These are phyloP conservation scores for Drosophila navojoa DNA, from an alignment of 1,140 invertebrate genomes.

Conservation along the genomic window DNA sequence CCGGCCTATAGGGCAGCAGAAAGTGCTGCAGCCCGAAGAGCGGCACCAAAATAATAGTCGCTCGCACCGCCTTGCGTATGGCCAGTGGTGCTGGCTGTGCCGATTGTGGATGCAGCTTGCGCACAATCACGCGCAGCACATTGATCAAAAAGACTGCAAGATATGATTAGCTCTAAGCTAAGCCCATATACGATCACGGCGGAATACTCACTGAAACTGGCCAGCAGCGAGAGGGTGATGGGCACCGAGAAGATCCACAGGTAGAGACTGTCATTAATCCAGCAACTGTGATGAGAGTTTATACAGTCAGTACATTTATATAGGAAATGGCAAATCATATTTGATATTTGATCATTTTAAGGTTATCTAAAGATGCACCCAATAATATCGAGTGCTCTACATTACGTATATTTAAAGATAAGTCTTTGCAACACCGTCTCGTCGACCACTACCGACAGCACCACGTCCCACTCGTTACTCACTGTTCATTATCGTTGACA, in stretches of 20 bases:
- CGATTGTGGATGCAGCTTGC: slow-evolving; percentile 90
- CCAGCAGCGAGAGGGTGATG: slow-evolving; percentile 89
- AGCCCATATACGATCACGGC: background rate
- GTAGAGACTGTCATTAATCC: slow-evolving; percentile 89
- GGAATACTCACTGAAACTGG: slow-evolving; percentile 84
- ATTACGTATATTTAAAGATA: too few species aligned
- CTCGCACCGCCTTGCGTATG: slow-evolving; percentile 86
- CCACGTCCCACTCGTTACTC: slow-evolving; percentile 77
- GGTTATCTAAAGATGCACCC: too few species aligned
- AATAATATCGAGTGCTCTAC: too few species aligned
- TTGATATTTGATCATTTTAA: too few species aligned
- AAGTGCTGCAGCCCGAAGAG: slow-evolving; percentile 92
- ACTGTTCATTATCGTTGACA: slow-evolving; percentile 86
- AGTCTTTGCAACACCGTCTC: too few species aligned
- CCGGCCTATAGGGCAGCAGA: slow-evolving; percentile 91
- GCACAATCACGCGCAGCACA: slow-evolving; percentile 92
- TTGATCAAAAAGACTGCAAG: slow-evolving; percentile 93
- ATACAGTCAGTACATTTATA: too few species aligned
- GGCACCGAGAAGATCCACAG: slow-evolving; percentile 89
- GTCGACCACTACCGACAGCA: too few species aligned
- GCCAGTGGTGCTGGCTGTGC: slow-evolving; percentile 85
- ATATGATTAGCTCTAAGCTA: slow-evolving; percentile 42
- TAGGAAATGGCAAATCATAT: too few species aligned
- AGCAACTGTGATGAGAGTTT: slow-evolving; percentile 87
- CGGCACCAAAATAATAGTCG: slow-evolving; percentile 91